Evolutionary conservation across 2,797 vertebrate species (phyloP), one percentile per base, ranked within the genome.

Genomic region (Crenichthys baileyi): DNA sequence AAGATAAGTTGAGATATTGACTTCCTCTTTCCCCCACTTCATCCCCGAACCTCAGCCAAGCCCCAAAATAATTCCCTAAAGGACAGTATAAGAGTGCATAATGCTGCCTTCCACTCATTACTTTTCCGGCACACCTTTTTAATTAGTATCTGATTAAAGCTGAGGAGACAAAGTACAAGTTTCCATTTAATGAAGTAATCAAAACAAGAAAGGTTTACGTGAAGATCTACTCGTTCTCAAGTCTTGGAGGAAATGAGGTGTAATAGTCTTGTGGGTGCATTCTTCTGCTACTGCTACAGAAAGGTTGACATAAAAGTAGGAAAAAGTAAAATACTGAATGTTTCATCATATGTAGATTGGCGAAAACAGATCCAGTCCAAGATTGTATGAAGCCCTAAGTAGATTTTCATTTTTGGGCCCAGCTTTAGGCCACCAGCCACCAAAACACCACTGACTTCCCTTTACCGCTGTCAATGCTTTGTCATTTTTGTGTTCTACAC

Each of bases 101-200:
- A 78, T 48, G 72, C 79, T 87, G 74, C 80, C 86, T 86, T 91
- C 89, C 75, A 81, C 85, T 86, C 88, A 58, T 89, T 81, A 77
- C 67, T 78, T 85, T 85, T 86, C 86, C 68, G 0, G 71, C 78
- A 76, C 75, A 78, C 73, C 75, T 78, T 87, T 90, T 92, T 78
- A 87, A 93, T 93, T 91, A 91, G 87, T 77, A 91, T 87, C 89
- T 90, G 90, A 93, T 91, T 93, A 91, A 92, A 91, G 79, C 84
- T 4, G 46, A 77, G 78, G 63, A 91, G 86, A 92, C 77, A 76
- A 87, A 79, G 84, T 80, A 85, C 80, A 91, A 72, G 73, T 88
- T 94, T 90, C 85, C 70, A 87, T 93, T 93, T 94, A 93, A 94
- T 93, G 88, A 92, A 92, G 91, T 85, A 87, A 93, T 93, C 89